Conservation (phyloP, 2,113 vertebrate species). For the Phoenicopterus ruber region DNA sequence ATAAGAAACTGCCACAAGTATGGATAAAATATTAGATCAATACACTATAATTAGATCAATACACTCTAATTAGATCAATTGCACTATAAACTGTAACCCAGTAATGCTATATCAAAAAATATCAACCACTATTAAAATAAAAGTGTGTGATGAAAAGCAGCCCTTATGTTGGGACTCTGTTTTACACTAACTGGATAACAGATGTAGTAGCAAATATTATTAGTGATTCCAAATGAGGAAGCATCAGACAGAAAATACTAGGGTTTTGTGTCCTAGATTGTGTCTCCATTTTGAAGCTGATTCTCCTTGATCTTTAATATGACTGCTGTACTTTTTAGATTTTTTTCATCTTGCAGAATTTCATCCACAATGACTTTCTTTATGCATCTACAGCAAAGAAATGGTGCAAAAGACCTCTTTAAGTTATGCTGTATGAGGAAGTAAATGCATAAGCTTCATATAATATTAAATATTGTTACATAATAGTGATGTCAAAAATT, state of each 20-base stretch:
- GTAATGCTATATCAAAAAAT: not conserved
- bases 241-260: not conserved
- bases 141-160: not conserved
- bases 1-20: not conserved
- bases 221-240: not conserved
- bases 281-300: not conserved
- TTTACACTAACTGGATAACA: not conserved
- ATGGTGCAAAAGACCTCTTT: fast-evolving
- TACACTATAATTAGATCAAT: not conserved
- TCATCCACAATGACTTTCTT: not conserved
- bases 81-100: not conserved
- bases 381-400: not conserved
- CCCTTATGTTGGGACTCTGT: not conserved
- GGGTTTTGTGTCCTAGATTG: not conserved
- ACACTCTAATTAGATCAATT: not conserved
- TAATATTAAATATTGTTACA: not conserved
- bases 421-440: not conserved
- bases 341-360: not conserved
- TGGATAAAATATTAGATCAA: not conserved
- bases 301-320: not conserved
- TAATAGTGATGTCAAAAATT: not conserved
- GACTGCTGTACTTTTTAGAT: not conserved
- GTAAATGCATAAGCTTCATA: not conserved
- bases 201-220: not conserved
- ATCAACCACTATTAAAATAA: not conserved